Conservation (phyloP, 2,113 vertebrate species). For the Osmerus mordax region DNA sequence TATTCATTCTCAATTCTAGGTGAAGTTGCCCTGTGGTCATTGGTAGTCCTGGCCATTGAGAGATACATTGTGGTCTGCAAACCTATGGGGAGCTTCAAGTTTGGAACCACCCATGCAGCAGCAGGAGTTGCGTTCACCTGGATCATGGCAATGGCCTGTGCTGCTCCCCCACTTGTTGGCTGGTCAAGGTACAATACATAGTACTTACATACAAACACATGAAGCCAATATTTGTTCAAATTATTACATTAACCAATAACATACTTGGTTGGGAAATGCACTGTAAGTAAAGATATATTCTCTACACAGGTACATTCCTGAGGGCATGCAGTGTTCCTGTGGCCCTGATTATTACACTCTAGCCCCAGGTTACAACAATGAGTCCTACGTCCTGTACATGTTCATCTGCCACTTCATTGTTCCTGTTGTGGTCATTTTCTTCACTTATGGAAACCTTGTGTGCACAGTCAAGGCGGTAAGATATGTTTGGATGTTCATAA, state of each 20-base stretch:
- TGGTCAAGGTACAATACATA: conserved; percentile 88
- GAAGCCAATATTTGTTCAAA: no score
- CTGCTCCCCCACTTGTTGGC: conserved; percentile 71
- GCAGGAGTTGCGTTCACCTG: conserved; percentile 73
- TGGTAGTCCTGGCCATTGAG: conserved; percentile 82
- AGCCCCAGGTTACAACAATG: no score
- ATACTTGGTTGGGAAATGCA: no score
- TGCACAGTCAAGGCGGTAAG: conserved; percentile 79
- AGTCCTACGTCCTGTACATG: conserved; percentile 71
- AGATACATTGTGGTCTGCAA: conserved; percentile 82
- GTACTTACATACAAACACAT: conserved; percentile 79
- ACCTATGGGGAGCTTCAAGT: conserved; percentile 81
- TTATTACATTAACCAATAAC: no score
- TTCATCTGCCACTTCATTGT: conserved; percentile 80
- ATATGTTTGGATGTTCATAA: conserved; percentile 73
- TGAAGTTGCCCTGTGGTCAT: conserved; percentile 80
- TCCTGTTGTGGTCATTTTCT: conserved; percentile 72
- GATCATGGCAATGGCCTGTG: conserved; percentile 81
- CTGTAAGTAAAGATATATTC: no score
- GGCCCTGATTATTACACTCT: no score
- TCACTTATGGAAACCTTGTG: conserved; percentile 80
- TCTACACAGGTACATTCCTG: no score
- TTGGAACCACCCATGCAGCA: conserved; percentile 36
- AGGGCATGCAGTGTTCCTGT: no score
- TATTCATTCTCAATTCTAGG: conserved; percentile 57